Conservation (phyloP, 2,888 invertebrate species). For the Augochlorella aurata region DNA sequence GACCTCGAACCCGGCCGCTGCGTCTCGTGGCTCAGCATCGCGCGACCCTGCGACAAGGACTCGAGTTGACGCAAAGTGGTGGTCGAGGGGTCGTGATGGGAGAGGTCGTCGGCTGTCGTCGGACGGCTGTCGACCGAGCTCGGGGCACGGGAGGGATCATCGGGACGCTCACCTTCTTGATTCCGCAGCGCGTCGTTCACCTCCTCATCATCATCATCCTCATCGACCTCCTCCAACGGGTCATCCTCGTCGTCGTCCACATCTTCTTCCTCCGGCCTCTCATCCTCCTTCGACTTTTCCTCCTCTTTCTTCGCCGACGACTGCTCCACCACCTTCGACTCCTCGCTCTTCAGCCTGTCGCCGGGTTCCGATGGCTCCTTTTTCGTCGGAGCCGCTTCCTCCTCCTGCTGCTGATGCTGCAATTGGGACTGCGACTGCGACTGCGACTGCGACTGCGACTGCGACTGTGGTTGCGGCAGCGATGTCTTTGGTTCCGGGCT, state of each 20-base stretch:
- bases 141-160: constrained; percentile 81
- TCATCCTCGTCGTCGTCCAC: constrained; percentile 78
- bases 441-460: too few relatives aligned
- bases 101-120: constrained; percentile 84
- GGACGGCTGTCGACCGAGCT: constrained; percentile 84
- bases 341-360: constrained; percentile 23
- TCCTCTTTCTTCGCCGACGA: constrained; percentile 54
- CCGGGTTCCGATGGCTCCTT: constrained; percentile 10
- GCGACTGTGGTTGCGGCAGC: too few relatives aligned
- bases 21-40: constrained; percentile 82
- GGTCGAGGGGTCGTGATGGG: constrained; percentile 83
- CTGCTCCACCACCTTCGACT: constrained; percentile 14
- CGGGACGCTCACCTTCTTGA: constrained; percentile 78
- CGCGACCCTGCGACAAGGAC: constrained; percentile 89
- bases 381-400: constrained; percentile 22
- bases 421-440: too few relatives aligned
- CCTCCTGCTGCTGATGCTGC: constrained; percentile 18
- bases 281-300: constrained; percentile 41
- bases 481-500: constrained; percentile 73
- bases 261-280: constrained; percentile 76
- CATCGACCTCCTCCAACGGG: constrained; percentile 68
- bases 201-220: constrained; percentile 73
- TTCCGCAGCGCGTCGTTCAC: constrained; percentile 73
- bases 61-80: constrained; percentile 90
- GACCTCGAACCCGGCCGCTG: constrained; percentile 83